phyloP scores from a whole-genome alignment of 2,113 vertebrate species.

The Elanoides forficatus region DNA sequence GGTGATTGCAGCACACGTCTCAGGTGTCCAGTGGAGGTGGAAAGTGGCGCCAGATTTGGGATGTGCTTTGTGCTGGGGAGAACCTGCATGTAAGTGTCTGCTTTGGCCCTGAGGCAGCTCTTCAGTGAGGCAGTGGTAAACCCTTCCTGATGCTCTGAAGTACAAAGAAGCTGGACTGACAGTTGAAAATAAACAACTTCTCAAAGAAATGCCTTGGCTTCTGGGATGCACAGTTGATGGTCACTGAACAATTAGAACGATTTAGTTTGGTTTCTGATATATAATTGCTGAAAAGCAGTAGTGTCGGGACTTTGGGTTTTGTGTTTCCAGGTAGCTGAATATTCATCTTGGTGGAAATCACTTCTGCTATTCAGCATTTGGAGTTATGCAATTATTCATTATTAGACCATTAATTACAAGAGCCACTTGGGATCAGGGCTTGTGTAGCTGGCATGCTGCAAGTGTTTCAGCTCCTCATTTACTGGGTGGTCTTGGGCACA shows the following conservation, averaged over 20 bases:
- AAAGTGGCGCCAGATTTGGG: not conserved
- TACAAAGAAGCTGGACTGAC: not conserved
- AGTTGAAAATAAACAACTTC: not conserved
- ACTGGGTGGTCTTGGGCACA: not conserved
- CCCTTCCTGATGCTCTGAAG: not conserved
- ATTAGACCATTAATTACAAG: not conserved
- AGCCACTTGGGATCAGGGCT: not conserved
- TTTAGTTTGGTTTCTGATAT: not conserved
- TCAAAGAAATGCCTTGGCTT: not conserved
- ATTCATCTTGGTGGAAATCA: not conserved
- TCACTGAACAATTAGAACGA: not conserved
- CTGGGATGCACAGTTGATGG: not conserved
- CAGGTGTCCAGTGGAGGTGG: not conserved
- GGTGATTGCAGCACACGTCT: not conserved
- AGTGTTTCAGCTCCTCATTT: not conserved
- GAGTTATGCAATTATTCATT: not conserved
- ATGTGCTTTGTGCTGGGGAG: not conserved
- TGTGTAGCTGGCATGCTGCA: not conserved
- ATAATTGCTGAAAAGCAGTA: not conserved
- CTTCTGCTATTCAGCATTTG: not conserved
- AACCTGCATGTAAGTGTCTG: accelerated
- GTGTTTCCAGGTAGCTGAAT: not conserved
- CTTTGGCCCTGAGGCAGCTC: not conserved
- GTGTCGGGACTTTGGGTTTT: not conserved
- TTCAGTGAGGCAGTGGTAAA: accelerated